Evolutionary conservation across 2,888 invertebrate genomes (phyloP), one percentile per base, ranked within the genome.

Genomic region (Machimus rusticus): DNA sequence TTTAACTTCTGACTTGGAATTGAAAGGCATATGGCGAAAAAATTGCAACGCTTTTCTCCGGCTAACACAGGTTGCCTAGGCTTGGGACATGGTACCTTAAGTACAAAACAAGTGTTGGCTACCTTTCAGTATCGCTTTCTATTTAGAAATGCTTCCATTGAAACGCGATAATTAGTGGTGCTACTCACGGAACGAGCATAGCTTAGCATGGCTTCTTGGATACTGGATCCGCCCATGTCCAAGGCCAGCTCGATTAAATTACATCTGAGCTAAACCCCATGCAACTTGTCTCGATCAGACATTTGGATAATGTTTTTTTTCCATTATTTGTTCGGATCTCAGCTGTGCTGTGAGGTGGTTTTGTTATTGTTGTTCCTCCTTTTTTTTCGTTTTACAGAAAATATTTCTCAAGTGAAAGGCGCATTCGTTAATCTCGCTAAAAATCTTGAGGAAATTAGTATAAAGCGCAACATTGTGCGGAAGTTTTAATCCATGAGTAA

Each of bases 391-490:
- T 43, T 37, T 31, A 5, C 37, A 19, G 78, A 55, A 81, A 55
- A 51, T 81, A 81, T 81, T 81, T 81, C 31, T 34, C 12, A 28
- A 81, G 81, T 81, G 81, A 81, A 81, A 81, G 81, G 81, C 16
- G 81, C 46, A 34, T 55, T 81, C 81, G 46, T 55, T 81, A 81
- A 81, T 55, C 34, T 55, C 28, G 19, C 23, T 78, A 14, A 78
- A 78, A 43, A 78, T 78, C 43, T 78, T 43, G 23, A 12, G 43
- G 78, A 81, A 81, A 81, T 81, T 51, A 31, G 28, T 51, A n/a
- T 46, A 46, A 12, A 81, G 34, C 23, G 66, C 66, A 23, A 57
- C 19, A 12, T 66, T 23, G 66, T 66, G 66, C 81, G 28, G 51
- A 81, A 81, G 51, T 55, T 51, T 28, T 66, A 66, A 28, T 9